A percentile compares a stretch with the other conserved stretches of the same genome.
Conservation (phyloP, 2,888 invertebrate species). For the Drosophila eohydei region DNA sequence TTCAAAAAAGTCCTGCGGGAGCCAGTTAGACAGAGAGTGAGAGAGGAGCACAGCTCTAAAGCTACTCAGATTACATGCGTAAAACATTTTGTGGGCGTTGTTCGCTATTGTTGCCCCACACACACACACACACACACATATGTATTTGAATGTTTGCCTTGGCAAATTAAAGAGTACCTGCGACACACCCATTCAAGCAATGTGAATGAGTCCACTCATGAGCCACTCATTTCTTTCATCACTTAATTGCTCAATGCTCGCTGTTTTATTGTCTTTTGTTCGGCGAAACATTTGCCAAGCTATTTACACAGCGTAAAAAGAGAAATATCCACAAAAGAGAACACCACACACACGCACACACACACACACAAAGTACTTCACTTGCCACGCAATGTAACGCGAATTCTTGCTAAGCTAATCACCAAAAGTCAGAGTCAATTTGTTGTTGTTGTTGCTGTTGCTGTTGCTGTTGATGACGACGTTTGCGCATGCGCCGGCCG, state of each 20-base stretch:
- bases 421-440: slow-evolving; percentile 68
- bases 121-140: slow-evolving; percentile 16
- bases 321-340: slow-evolving; percentile 45
- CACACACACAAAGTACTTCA: slow-evolving; percentile 29
- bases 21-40: not conserved
- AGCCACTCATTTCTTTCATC: slow-evolving; percentile 55
- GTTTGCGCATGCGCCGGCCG: slow-evolving; percentile 64
- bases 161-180: slow-evolving; percentile 62
- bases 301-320: slow-evolving; percentile 56
- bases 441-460: slow-evolving; percentile 28
- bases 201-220: slow-evolving; percentile 47
- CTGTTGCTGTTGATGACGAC: slow-evolving; percentile 46
- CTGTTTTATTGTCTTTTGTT: slow-evolving; percentile 73
- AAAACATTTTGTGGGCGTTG: slow-evolving; percentile 57
- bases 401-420: slow-evolving; percentile 80
- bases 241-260: slow-evolving; percentile 68
- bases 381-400: slow-evolving; percentile 65
- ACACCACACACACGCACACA: slow-evolving; percentile 29
- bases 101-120: slow-evolving; percentile 19
- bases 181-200: slow-evolving; percentile 63
- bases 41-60: slow-evolving; percentile 4
- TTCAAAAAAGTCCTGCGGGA: slow-evolving; percentile 11
- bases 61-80: slow-evolving; percentile 69
- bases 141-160: slow-evolving; percentile 40
- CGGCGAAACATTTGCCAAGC: slow-evolving; percentile 62